Base-by-base conservation (phyloP, 2,888 invertebrate genomes). In the Lomographa bimaculata region DNA sequence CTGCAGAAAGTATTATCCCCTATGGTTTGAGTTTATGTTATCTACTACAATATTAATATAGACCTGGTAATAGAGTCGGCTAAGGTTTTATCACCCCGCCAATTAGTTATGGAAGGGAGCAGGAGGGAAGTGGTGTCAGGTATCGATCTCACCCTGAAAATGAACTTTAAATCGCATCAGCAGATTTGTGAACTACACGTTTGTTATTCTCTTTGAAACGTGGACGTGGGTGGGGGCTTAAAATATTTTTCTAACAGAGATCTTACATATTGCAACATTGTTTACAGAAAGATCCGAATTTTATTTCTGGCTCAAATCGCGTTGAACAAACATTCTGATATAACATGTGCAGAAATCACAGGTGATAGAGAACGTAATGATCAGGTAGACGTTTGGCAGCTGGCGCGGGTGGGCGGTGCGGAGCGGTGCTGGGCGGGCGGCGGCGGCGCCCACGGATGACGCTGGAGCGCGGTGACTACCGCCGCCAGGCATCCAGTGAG, bases 341-440 rank as follows among this genome's bases (percentile, higher is more conserved):
- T 33, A 37, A 19, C 25, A 30, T 33, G 30, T 25, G 38, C 35
- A 34, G 32, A 36, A 29, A 24, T 35, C 26, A 26, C 29, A 35
- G n/a, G 30, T 18, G 11, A 26, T 21, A 42, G 46, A 43, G 44
- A 46, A 51, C 54, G 49, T 53, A 48, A 30, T 11, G 28, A 40
- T 30, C 54, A 52, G 58, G 59, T 54, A 46, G 48, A 39, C 33
- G 44, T 45, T 64, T 78, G 76, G 75, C 78, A 74, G 62, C 60
- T 41, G 47, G 51, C 50, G 55, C 43, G 40, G 51, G 79, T 79
- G 73, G 80, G 80, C 72, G 81, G 79, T 74, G 60, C 81, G 80
- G n/a, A n/a, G n/a, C n/a, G n/a, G n/a, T 82, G 79, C 69, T 68
- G 47, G 72, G 66, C 58, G 63, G 46, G 47, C 28, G 27, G 60